Percentiles rank a stretch among this genome's conserved stretches.
Conservation (phyloP, 2,113 vertebrate genomes). For the Corythaeola cristata region DNA sequence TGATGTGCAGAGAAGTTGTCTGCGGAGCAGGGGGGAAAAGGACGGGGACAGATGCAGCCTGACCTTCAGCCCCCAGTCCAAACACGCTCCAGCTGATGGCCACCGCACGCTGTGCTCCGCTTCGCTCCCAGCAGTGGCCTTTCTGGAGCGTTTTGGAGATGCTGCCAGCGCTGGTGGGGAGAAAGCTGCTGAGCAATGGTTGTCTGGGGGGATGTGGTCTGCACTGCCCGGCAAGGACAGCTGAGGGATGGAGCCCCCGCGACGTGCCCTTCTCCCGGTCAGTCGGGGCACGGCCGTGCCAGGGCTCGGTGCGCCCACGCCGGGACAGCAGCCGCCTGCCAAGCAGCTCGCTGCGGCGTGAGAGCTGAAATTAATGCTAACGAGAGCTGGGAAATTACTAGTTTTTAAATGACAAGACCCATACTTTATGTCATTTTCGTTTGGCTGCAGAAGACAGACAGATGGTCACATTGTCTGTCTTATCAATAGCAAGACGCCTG, state of each 20-base stretch:
- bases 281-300: neutral
- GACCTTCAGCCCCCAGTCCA: neutral
- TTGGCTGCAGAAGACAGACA: constrained; percentile 44
- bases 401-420: neutral
- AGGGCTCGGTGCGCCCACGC: neutral
- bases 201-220: accelerated
- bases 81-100: neutral
- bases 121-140: neutral
- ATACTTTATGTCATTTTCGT: neutral
- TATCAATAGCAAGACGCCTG: constrained; percentile 3
- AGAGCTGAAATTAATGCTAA: neutral
- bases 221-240: neutral
- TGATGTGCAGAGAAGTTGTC: neutral
- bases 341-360: neutral
- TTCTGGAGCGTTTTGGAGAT: neutral
- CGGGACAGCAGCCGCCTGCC: neutral
- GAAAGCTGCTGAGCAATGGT: neutral
- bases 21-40: neutral
- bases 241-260: neutral
- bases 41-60: neutral
- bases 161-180: neutral
- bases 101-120: neutral
- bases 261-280: neutral
- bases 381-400: neutral
- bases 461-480: constrained; percentile 14